These are phyloP conservation scores for Thalpophila matura DNA, from an alignment of 2,888 invertebrate genomes.

Conservation along the genomic window DNA sequence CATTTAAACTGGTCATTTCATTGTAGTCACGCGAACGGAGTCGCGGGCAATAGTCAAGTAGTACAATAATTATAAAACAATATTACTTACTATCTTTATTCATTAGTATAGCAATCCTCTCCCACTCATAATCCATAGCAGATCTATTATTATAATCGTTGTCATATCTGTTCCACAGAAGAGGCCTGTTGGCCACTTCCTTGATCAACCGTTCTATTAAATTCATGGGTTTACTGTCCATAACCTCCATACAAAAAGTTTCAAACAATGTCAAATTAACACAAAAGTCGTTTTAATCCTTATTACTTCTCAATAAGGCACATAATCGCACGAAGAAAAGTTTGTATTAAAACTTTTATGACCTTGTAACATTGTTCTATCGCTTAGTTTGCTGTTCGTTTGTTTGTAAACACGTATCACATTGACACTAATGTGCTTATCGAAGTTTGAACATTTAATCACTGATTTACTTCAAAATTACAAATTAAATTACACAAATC, in stretches of 20 bases:
- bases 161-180: constrained; percentile 62
- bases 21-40: too few species aligned
- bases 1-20: too few species aligned
- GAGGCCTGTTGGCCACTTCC: constrained; percentile 58
- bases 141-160: constrained; percentile 52
- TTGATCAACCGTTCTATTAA: constrained; percentile 53
- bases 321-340: constrained; percentile 1
- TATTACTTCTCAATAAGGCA: background rate
- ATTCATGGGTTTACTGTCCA: constrained; percentile 10
- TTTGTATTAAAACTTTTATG: background rate
- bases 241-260: background rate
- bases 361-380: constrained; percentile 3
- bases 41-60: too few species aligned
- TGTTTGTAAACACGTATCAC: background rate
- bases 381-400: background rate
- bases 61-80: background rate
- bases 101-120: constrained; percentile 33
- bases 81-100: constrained; percentile 60
- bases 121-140: constrained; percentile 57
- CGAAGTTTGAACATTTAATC: background rate
- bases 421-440: background rate
- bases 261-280: background rate
- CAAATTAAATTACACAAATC: constrained; percentile 3
- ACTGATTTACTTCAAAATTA: background rate
- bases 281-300: background rate